Evolutionary conservation across 2,113 vertebrate species (phyloP), one percentile per base, ranked within the genome.

Genomic region (Macaca fascicularis): DNA sequence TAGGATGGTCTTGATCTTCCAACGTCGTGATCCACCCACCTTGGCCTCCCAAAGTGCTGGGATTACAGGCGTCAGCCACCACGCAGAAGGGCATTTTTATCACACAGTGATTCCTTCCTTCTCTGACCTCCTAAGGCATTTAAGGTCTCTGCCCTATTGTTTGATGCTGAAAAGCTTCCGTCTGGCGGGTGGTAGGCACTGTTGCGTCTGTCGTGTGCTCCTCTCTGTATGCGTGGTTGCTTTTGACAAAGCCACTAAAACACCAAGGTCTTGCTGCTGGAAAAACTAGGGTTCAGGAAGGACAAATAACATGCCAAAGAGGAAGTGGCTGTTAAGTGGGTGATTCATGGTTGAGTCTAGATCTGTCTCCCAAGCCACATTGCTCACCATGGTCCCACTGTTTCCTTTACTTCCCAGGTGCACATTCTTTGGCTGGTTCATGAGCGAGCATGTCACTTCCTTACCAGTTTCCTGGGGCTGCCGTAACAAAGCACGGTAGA

Each of bases 131-230:
- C 22, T n/a, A 13, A 52, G 40, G 6, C 5, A 13, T 69, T 61
- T 61, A 10, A 84, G 70, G 38, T 35, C 40, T 57, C 8, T 14
- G 43, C 27, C 25, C 43, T 22, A 45, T 13, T 6, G 2, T 30
- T 78, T 55, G 38, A 25, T 43, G 57, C 9, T 43, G 59, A 52
- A 38, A 70, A 12, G 11, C 4, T 57, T 80, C 17, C 40, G 0
- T 6, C 80, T 69, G 13, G 12, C 14, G 14, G 20, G 5, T 74
- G 35, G 45, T 52, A 3, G 45, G 80, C 23, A 6, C 12, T 20
- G 5, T 0, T 11, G 35, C 16, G 2, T 4, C 23, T 7, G 30
- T 2, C 12, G 0, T 32, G 9, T 12, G 4, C 19, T 40, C 14
- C 40, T 40, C 32, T 45, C 52, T 30, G 12, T 75, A 5, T 16